These are phyloP conservation scores for Notodonta dromedarius DNA, from an alignment of 2,888 invertebrate species.

Conservation along the genomic window DNA sequence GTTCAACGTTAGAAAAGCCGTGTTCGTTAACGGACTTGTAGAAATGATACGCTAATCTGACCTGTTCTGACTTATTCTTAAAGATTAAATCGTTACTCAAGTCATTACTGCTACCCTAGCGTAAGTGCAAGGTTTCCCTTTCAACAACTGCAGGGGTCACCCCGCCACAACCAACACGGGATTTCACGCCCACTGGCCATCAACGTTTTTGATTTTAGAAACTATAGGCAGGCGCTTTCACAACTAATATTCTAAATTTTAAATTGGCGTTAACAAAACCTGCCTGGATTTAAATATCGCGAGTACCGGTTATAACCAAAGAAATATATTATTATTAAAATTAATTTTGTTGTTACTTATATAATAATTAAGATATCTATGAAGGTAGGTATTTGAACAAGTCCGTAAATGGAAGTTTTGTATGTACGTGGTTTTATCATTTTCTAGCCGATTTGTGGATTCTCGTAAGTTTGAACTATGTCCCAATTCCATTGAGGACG, in stretches of 20 bases:
- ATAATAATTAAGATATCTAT: too few relatives aligned
- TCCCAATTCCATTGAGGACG: too few relatives aligned
- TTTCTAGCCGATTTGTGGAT: too few relatives aligned
- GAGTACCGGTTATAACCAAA: not conserved
- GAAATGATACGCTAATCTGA: conserved; percentile 10
- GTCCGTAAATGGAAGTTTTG: too few relatives aligned
- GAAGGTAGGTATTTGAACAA: too few relatives aligned
- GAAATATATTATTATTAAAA: too few relatives aligned
- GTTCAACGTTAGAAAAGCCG: conserved; percentile 32
- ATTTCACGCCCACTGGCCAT: conserved; percentile 20
- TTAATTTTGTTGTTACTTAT: too few relatives aligned
- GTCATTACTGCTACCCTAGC: conserved; percentile 39
- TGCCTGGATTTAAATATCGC: not conserved
- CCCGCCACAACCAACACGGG: conserved; percentile 22
- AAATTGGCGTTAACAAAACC: conserved; percentile 14
- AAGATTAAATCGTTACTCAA: conserved; percentile 32
- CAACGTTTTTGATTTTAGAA: conserved; percentile 29
- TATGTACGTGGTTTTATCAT: too few relatives aligned
- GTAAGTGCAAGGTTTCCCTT: conserved; percentile 47
- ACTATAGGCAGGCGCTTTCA: conserved; percentile 26
- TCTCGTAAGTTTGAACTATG: too few relatives aligned
- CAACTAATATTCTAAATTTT: conserved; percentile 25
- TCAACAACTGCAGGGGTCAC: conserved; percentile 40
- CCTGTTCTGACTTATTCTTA: conserved; percentile 35
- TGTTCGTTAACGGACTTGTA: conserved; percentile 26